Evolutionary conservation across 2,888 invertebrate genomes (phyloP).

Genomic region (Emmelina monodactyla): DNA sequence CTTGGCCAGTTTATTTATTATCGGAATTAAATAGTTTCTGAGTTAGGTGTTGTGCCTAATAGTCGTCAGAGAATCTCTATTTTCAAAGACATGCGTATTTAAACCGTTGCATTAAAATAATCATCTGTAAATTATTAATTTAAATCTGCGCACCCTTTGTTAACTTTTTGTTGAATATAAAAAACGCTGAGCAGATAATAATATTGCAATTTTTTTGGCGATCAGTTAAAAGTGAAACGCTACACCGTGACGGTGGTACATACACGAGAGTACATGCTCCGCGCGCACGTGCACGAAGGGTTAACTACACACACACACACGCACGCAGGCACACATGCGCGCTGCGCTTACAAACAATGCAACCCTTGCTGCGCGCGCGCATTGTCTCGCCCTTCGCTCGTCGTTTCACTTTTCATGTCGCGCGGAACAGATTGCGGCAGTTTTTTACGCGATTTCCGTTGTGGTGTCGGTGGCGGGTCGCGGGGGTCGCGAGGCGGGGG

Average conservation of each 20-base stretch:
- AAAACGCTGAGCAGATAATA: not conserved
- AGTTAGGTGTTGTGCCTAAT: too few relatives aligned
- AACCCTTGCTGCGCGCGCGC: constrained; percentile 24
- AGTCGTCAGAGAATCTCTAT: too few relatives aligned
- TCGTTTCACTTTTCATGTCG: constrained; percentile 32
- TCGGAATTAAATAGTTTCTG: too few relatives aligned
- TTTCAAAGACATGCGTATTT: too few relatives aligned
- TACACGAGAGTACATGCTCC: constrained; percentile 5
- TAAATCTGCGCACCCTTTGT: not conserved
- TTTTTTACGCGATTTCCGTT: constrained; percentile 32
- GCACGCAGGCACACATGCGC: constrained; percentile 11
- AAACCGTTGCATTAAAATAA: too few relatives aligned
- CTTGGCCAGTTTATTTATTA: too few relatives aligned
- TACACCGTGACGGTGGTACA: constrained; percentile 18
- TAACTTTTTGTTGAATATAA: not conserved
- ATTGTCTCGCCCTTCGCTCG: constrained; percentile 30
- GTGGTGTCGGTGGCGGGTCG: too few relatives aligned
- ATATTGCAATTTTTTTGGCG: not conserved
- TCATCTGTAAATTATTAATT: not conserved
- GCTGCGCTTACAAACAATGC: constrained; percentile 32
- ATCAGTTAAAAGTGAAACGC: constrained; percentile 28
- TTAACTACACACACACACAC: constrained; percentile 1
- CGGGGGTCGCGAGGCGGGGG: constrained; percentile 17
- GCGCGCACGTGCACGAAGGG: constrained; percentile 12
- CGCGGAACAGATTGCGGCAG: constrained; percentile 36